phyloP scores from a whole-genome alignment of 2,113 vertebrate species.

The Elephantulus edwardii region DNA sequence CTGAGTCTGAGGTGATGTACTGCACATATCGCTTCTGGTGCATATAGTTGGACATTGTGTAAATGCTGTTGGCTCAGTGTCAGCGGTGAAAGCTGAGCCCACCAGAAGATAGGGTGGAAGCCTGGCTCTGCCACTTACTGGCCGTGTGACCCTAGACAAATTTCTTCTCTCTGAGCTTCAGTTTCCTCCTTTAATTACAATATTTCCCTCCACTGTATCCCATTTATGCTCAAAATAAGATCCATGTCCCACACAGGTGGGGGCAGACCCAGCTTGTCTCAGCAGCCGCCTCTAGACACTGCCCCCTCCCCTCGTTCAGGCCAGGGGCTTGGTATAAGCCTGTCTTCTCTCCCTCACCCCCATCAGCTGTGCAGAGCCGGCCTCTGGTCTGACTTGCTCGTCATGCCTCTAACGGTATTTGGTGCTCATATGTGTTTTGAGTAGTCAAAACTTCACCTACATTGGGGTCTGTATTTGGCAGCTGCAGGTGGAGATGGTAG shows the following conservation, averaged over 20 bases:
- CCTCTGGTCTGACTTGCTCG: too few species aligned
- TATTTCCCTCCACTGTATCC: too few species aligned
- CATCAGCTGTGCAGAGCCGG: not conserved
- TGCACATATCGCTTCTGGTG: rapidly evolving
- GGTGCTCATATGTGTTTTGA: too few species aligned
- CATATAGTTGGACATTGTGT: not conserved
- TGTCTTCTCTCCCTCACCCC: not conserved
- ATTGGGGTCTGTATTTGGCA: too few species aligned
- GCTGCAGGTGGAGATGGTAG: too few species aligned
- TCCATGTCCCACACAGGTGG: not conserved
- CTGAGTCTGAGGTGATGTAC: not conserved
- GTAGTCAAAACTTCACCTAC: too few species aligned
- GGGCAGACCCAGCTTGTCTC: not conserved
- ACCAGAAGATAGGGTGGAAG: not conserved
- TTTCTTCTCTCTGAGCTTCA: too few species aligned
- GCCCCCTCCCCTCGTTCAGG: too few species aligned
- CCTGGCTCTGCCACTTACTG: not conserved
- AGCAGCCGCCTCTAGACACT: too few species aligned
- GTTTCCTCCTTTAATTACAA: too few species aligned
- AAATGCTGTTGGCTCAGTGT: not conserved
- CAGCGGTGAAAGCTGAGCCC: not conserved
- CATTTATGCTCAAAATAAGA: not conserved
- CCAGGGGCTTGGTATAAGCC: not conserved
- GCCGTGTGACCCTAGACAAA: not conserved
- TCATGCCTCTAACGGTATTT: not conserved